Conservation (phyloP, 2,113 vertebrate genomes). For the Sceloporus tristichus region DNA sequence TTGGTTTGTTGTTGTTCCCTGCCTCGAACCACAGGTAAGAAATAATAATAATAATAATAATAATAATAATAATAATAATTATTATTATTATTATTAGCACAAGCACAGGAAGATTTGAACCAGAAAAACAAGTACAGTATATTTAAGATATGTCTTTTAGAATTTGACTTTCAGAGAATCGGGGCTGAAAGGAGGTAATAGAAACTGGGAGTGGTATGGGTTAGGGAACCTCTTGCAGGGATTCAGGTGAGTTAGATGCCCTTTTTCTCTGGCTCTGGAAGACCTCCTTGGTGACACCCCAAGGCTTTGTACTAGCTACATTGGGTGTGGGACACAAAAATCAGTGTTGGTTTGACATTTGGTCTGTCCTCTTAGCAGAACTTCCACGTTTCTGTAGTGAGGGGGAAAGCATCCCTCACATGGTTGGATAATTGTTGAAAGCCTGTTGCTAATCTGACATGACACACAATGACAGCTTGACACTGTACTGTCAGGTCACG, state of each 20-base stretch:
- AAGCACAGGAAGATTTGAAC: not conserved
- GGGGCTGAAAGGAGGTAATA: not conserved
- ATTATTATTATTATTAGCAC: no score
- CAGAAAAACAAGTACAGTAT: not conserved
- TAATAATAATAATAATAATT: no score
- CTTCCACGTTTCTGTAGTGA: constrained; percentile 47
- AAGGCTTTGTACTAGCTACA: not conserved
- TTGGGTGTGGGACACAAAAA: constrained; percentile 36
- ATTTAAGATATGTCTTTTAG: not conserved
- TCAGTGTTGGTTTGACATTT: constrained; percentile 28
- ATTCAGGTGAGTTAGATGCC: not conserved
- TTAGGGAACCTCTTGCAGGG: not conserved
- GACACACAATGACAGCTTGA: constrained; percentile 60
- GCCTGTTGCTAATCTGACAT: constrained; percentile 54
- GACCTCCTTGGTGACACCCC: not conserved
- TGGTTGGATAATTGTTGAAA: constrained; percentile 61
- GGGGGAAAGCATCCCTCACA: constrained; percentile 36
- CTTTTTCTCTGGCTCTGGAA: not conserved
- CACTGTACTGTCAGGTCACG: constrained; percentile 66
- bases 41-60: no score
- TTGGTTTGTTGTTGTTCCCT: no score
- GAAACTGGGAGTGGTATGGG: not conserved
- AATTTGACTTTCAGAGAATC: not conserved
- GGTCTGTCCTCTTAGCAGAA: constrained; percentile 29
- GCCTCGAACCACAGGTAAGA: no score